A percentile compares a stretch with the other conserved stretches of the same genome.
Evolutionary conservation across 2,113 vertebrate genomes (phyloP).

Genomic region (Microcebus jonahi): DNA sequence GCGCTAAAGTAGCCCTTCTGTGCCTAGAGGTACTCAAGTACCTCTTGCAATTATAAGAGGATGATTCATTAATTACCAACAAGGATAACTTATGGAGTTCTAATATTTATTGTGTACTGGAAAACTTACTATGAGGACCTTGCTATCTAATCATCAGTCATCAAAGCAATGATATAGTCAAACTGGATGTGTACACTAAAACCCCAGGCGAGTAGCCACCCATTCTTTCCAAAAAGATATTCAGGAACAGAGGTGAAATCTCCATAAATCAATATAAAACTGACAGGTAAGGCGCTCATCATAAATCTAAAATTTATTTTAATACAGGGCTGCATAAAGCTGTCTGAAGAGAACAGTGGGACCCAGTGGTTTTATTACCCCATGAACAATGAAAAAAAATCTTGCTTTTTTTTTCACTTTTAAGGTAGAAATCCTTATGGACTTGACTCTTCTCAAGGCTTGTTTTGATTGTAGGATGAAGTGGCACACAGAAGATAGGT

Average conservation of each 20-base stretch:
- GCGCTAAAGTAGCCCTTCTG: neutral
- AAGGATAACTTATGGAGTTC: neutral
- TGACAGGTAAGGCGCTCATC: neutral
- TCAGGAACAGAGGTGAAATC: neutral
- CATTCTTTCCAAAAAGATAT: neutral
- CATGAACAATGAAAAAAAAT: neutral
- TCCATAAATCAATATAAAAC: conserved; percentile 14
- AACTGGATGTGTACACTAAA: neutral
- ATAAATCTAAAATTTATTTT: neutral
- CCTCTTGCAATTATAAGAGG: neutral
- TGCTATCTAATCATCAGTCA: neutral
- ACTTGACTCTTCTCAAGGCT: neutral
- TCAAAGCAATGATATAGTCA: neutral
- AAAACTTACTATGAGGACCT: neutral
- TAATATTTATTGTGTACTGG: neutral
- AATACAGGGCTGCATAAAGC: neutral
- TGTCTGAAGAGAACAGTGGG: neutral
- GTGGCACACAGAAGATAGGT: neutral
- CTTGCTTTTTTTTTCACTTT: neutral
- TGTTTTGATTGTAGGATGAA: neutral
- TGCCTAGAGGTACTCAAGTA: neutral
- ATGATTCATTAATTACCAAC: neutral
- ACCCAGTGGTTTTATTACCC: neutral
- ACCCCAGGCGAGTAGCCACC: neutral
- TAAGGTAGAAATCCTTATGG: neutral